A percentile compares a stretch with the other conserved stretches of the same genome.
phyloP scores from a whole-genome alignment of 2,113 vertebrate species.

The Equus quagga region DNA sequence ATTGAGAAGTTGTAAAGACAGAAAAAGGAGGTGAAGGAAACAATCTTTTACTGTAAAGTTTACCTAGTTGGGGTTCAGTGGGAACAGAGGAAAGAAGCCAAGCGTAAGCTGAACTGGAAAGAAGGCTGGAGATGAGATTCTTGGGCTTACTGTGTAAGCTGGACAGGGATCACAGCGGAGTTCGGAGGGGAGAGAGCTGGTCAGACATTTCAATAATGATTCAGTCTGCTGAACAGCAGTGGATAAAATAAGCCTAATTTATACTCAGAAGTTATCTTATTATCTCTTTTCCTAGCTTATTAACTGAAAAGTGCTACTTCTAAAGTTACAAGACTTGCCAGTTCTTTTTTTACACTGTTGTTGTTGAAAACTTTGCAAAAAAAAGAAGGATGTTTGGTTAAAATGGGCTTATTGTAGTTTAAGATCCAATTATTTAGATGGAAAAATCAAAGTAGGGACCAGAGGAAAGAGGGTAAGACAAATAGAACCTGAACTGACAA shows the following conservation, averaged over 20 bases:
- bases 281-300: neutral
- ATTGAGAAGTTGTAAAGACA: neutral
- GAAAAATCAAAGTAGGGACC: conserved; percentile 43
- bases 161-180: too few relatives aligned
- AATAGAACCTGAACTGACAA: conserved; percentile 74
- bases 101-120: neutral
- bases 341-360: neutral
- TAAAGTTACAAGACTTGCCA: neutral
- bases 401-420: conserved; percentile 16
- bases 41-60: neutral
- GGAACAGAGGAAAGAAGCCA: neutral
- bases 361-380: neutral
- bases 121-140: neutral
- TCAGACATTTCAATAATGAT: neutral
- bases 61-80: neutral
- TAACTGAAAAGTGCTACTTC: neutral
- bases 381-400: conserved; percentile 17
- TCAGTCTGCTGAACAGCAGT: neutral
- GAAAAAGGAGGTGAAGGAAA: neutral
- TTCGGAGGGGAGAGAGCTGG: neutral
- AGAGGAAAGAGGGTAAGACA: conserved; percentile 70
- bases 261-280: neutral
- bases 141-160: rapidly evolving
- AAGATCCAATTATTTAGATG: conserved; percentile 66
- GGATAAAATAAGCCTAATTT: neutral